Conservation (phyloP, 2,888 invertebrate genomes). For the Baccha elongata region DNA sequence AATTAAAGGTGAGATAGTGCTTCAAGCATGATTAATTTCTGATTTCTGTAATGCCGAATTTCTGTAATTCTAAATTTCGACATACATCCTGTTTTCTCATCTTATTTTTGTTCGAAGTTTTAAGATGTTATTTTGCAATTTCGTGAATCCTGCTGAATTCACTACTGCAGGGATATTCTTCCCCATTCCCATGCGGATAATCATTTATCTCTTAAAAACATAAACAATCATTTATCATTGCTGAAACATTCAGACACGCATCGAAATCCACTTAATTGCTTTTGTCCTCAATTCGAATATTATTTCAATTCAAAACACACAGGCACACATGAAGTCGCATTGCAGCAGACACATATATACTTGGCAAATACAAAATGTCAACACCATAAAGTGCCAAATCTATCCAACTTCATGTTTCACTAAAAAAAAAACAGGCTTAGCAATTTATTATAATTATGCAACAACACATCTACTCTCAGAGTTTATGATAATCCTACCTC, state of each 20-base stretch:
- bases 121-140: no score
- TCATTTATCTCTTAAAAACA: no score
- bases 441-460: conserved; percentile 61
- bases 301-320: conserved; percentile 1
- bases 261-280: conserved; percentile 45
- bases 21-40: no score
- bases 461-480: conserved; percentile 22
- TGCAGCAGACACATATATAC: conserved; percentile 31
- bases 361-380: conserved; percentile 43
- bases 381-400: conserved; percentile 45
- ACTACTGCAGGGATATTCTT: no score
- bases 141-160: no score
- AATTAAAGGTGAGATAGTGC: no score
- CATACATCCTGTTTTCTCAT: no score
- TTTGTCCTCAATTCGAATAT: conserved; percentile 14
- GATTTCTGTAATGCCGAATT: no score
- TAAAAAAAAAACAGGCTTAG: conserved; percentile 36
- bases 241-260: conserved; percentile 31
- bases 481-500: conserved; percentile 50
- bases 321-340: conserved; percentile 32
- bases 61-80: no score
- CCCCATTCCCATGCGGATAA: no score
- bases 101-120: no score
- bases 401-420: conserved; percentile 27
- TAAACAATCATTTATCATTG: conserved; percentile 5